Conservation (phyloP, 2,797 vertebrate species). For the Rousettus madagascariensis region DNA sequence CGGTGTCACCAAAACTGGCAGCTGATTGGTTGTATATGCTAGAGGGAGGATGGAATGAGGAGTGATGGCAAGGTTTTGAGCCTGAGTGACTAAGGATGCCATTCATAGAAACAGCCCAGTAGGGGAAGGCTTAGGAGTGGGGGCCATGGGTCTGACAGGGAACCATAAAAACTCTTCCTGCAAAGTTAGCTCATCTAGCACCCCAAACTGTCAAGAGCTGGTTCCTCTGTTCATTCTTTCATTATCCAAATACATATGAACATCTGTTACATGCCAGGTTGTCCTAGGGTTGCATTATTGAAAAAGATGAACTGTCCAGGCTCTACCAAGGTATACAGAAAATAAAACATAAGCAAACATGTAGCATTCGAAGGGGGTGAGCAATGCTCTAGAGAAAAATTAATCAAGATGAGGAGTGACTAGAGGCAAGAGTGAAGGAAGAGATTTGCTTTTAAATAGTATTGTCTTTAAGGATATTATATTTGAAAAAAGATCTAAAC, state of each 20-base stretch:
- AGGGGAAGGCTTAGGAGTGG: neutral
- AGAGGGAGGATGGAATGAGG: neutral
- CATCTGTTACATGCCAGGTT: neutral
- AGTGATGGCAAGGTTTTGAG: neutral
- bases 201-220: neutral
- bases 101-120: neutral
- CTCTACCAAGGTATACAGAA: conserved; percentile 15
- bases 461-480: neutral
- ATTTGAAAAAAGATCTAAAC: neutral
- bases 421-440: neutral
- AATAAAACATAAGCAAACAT: conserved; percentile 36
- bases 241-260: neutral
- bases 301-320: conserved; percentile 9
- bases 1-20: neutral
- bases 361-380: neutral
- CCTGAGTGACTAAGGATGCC: neutral
- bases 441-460: neutral
- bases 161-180: neutral
- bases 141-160: neutral
- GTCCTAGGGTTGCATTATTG: neutral
- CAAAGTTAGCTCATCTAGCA: neutral
- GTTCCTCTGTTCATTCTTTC: neutral
- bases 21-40: neutral
- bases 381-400: neutral
- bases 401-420: neutral